phyloP scores from a whole-genome alignment of 2,888 invertebrate genomes.

The Rotaria macrura region DNA sequence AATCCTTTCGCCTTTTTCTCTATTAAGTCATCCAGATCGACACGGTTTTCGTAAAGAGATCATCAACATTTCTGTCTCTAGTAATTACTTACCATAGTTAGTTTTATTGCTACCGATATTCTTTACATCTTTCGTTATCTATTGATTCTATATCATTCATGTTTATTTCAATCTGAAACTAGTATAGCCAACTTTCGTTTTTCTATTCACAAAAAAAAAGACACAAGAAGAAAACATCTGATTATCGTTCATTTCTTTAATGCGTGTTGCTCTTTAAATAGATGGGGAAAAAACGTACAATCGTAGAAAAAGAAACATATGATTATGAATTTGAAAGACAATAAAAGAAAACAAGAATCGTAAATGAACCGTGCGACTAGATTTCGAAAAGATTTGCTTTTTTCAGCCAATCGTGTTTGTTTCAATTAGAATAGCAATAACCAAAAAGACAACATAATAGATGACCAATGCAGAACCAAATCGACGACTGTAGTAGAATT shows the following conservation, averaged over 20 bases:
- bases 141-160: too few species aligned
- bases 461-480: slow-evolving; percentile 19
- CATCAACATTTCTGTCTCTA: too few species aligned
- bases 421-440: slow-evolving; percentile 29
- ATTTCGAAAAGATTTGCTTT: background rate
- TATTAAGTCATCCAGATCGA: too few species aligned
- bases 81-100: too few species aligned
- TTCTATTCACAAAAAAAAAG: background rate
- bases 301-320: background rate
- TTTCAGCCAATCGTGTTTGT: slow-evolving; percentile 16
- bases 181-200: too few species aligned
- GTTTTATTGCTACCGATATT: too few species aligned
- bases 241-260: background rate
- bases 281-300: background rate
- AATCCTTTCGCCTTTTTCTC: too few species aligned
- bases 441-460: slow-evolving; percentile 25
- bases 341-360: background rate
- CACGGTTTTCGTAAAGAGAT: too few species aligned
- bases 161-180: too few species aligned
- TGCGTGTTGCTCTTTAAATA: too few species aligned
- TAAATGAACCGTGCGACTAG: background rate
- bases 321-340: background rate
- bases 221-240: background rate
- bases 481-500: slow-evolving; percentile 23
- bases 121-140: too few species aligned